These are phyloP conservation scores for Drosophila hydei DNA, from an alignment of 1,140 invertebrate species.

Conservation along the genomic window DNA sequence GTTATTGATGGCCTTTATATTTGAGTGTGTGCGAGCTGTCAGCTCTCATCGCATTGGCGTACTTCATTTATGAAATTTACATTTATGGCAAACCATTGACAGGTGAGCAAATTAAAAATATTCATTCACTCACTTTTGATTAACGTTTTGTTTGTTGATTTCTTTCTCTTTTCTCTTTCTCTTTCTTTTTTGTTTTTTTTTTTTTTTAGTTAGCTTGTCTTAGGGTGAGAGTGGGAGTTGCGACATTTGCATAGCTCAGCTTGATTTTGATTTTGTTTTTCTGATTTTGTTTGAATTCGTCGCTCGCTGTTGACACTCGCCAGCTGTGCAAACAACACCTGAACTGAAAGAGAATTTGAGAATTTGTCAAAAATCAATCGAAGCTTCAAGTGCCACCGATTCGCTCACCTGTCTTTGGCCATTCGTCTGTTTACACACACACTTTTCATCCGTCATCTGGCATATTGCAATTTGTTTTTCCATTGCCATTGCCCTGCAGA, in stretches of 20 bases:
- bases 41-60: slow-evolving; percentile 19
- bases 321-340: slow-evolving; percentile 36
- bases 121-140: slow-evolving; percentile 58
- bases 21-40: slow-evolving; percentile 33
- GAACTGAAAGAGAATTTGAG: slow-evolving; percentile 25
- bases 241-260: slow-evolving; percentile 43
- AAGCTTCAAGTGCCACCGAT: slow-evolving; percentile 24
- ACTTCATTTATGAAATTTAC: slow-evolving; percentile 77
- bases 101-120: slow-evolving; percentile 47
- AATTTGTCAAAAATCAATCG: slow-evolving; percentile 38
- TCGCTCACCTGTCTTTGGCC: slow-evolving; percentile 7
- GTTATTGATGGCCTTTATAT: slow-evolving; percentile 60
- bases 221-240: slow-evolving; percentile 3
- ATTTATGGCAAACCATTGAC: slow-evolving; percentile 68
- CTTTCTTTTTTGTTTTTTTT: no score
- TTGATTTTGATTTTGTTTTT: slow-evolving; percentile 29
- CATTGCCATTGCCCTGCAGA: slow-evolving; percentile 19
- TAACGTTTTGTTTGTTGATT: slow-evolving; percentile 50
- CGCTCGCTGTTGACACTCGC: slow-evolving; percentile 32
- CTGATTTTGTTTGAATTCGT: slow-evolving; percentile 32
- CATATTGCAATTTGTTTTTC: slow-evolving; percentile 39
- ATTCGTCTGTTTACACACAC: not conserved
- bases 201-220: slow-evolving; percentile 14
- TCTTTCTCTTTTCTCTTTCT: not conserved
- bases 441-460: slow-evolving; percentile 16